Evolutionary conservation across 2,888 invertebrate species (phyloP).

Genomic region (Hanleya hanleyi): DNA sequence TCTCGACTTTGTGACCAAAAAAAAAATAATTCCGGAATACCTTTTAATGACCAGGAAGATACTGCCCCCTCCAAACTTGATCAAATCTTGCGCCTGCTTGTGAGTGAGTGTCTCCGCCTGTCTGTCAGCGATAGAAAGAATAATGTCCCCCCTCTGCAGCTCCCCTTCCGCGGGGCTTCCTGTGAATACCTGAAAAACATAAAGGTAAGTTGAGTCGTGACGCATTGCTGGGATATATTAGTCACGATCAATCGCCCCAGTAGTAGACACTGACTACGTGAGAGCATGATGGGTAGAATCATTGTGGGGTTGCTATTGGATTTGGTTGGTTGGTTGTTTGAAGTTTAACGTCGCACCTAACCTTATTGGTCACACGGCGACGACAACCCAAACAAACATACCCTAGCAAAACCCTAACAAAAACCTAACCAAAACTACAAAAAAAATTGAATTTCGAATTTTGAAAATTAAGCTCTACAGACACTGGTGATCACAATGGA

Average conservation of each 20-base stretch:
- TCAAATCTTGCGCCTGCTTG: slow-evolving; percentile 87
- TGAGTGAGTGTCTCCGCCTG: slow-evolving; percentile 91
- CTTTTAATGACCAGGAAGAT: slow-evolving; percentile 66
- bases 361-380: too few relatives aligned
- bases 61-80: slow-evolving; percentile 70
- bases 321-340: too few relatives aligned
- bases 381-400: too few relatives aligned
- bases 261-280: slow-evolving; percentile 4
- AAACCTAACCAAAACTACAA: too few relatives aligned
- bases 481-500: too few relatives aligned
- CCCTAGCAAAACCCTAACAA: too few relatives aligned
- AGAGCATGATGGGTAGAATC: too few relatives aligned
- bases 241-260: background rate
- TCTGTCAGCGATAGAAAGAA: slow-evolving; percentile 91
- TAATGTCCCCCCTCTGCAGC: slow-evolving; percentile 90
- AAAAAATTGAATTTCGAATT: too few relatives aligned
- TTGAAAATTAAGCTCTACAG: too few relatives aligned
- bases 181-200: slow-evolving; percentile 84
- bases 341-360: too few relatives aligned
- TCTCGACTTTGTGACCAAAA: too few relatives aligned
- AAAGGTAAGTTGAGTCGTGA: background rate
- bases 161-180: slow-evolving; percentile 90
- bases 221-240: background rate
- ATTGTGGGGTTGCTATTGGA: too few relatives aligned
- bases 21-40: slow-evolving; percentile 41